These are phyloP conservation scores for Ectropis grisescens DNA, from an alignment of 1,140 invertebrate genomes.

Conservation along the genomic window DNA sequence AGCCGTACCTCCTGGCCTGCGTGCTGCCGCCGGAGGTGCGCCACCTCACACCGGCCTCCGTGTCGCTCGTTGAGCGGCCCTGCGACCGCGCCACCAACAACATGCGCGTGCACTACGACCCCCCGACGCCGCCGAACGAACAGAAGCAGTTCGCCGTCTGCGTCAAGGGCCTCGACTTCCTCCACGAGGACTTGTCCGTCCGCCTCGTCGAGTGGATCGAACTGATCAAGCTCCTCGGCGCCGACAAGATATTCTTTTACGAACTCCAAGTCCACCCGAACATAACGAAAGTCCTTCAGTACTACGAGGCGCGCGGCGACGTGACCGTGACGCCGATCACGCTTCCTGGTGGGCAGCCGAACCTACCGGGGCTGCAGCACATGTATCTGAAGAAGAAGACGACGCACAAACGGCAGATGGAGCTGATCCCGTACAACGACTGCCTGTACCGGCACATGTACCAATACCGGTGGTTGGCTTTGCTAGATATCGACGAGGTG, in stretches of 20 bases:
- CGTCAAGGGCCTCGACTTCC: conserved; percentile 93
- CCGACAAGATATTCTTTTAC: conserved; percentile 94
- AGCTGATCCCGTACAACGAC: conserved; percentile 97
- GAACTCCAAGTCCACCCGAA: conserved; percentile 92
- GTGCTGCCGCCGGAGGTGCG: conserved; percentile 83
- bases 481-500: conserved; percentile 95
- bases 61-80: conserved; percentile 87
- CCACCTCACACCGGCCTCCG: conserved; percentile 82
- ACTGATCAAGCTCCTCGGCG: conserved; percentile 86
- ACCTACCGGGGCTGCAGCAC: conserved; percentile 89
- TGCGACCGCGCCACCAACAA: conserved; percentile 91
- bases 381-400: conserved; percentile 91
- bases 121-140: conserved; percentile 59
- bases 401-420: conserved; percentile 94
- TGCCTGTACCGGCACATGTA: conserved; percentile 95
- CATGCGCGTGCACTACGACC: conserved; percentile 87
- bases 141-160: conserved; percentile 92
- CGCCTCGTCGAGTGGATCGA: conserved; percentile 96
- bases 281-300: conserved; percentile 87
- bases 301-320: conserved; percentile 83
- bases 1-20: conserved; percentile 92
- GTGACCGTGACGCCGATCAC: conserved; percentile 90
- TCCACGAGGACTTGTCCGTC: conserved; percentile 91
- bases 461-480: conserved; percentile 89
- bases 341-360: conserved; percentile 91